Base-by-base conservation (phyloP, 2,797 vertebrate genomes). In the Erpetoichthys calabaricus region DNA sequence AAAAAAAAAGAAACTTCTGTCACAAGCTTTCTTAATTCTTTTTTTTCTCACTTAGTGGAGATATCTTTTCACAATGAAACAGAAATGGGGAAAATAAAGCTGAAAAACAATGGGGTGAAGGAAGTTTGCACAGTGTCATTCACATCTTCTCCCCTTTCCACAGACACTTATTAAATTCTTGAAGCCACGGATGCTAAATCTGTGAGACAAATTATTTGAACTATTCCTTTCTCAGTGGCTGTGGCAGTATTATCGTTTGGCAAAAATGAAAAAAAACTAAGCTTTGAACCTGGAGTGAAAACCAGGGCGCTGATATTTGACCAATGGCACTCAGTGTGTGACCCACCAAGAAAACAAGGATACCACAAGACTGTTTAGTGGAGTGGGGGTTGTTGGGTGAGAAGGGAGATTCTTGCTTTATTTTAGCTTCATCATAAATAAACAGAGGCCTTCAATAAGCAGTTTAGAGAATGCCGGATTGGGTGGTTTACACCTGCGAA, bases 11-110 rank as follows among this genome's bases (percentile, higher is more conserved):
- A 4, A 58, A 56, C 42, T 55, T 44, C 57, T 49, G 73, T 75
- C 74, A 76, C 80, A 74, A 75, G n/a, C 77, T 81, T 81, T 82
- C 73, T 84, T 77, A 78, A 77, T 77, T 78, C 79, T 70, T 77
- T 73, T 74, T 55, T 76, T 67, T 78, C 75, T 81, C 77, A 81
- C 79, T 74, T 49, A 67, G 77, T 77, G 75, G 79, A 81, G 70
- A 67, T 71, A 56, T 55, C 68, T 73, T 81, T 80, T 80, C 81
- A 79, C 75, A 65, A 69, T 42, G 3, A 7, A 54, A 75, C 75
- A 71, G 42, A 67, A 65, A 64, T 25, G 25, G 25, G 25, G 25
- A 25, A 25, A 25, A 25, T 25, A 25, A 25, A 25, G 25, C 25
- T 25, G 25, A 25, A 25, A 25, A 25, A 25, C 25, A 25, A 25